Base-by-base conservation (phyloP, 2,113 vertebrate genomes). In the Orientallactaga bullata region DNA sequence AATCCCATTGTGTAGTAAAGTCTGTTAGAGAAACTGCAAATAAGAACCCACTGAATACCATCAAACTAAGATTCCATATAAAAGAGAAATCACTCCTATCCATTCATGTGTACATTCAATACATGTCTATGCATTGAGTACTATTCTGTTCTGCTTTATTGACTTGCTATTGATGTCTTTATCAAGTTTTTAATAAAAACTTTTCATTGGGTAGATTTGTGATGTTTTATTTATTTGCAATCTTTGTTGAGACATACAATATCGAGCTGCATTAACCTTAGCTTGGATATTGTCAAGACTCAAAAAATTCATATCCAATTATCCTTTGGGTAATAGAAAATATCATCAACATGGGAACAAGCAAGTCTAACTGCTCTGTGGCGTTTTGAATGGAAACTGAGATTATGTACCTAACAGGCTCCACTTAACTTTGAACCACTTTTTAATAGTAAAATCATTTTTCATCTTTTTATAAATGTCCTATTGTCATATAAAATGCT, bases 141-240 rank as follows among this genome's bases (percentile, higher is more conserved):
- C 10, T 42, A 0, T 5, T 68, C 16, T 81, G 16, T 65, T 88
- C 37, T 76, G 5, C 72, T 72, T 82, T 80, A 35, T 35, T 88
- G 21, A 74, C 23, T 81, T 86, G 20, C 3, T 35, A 90, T 66
- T 66, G 12, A 83, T 87, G 35, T 69, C 42, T 47, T 32, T 79
- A 51, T 26, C 7, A 30, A 73, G 15, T 51, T 84, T 93, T 47
- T 6, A 47, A 47, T 47, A 47, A 47, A 47, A 47, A 47, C 42
- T 91, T 63, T 89, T 89, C 5, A 82, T 30, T 9, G n/a, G 89
- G 9, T 12, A 77, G 23, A 21, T 94, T 61, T 51, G n/a, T 93
- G 37, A 88, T 74, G 69, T 78, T 69, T 94, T 86, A 61, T 89
- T 83, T 69, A 63, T 42, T 71, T 96, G 28, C 32, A 35, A 73